These are phyloP conservation scores for Sebastiscus tertius DNA, from an alignment of 2,797 vertebrate genomes.

Conservation along the genomic window DNA sequence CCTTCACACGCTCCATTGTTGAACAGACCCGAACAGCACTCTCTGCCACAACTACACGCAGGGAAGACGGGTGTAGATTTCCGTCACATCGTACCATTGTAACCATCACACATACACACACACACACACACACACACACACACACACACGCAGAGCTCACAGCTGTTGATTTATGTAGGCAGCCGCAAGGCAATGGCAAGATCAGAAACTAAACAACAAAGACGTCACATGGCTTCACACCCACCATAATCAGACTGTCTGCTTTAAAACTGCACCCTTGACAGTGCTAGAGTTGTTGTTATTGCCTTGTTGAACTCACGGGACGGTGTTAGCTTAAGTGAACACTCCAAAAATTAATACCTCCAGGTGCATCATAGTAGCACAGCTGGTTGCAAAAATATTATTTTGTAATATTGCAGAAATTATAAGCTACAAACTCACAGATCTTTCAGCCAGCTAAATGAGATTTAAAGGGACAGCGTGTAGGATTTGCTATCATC, in stretches of 20 bases:
- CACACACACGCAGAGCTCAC: constrained; percentile 6
- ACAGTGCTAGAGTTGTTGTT: constrained; percentile 21
- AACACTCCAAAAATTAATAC: constrained; percentile 15
- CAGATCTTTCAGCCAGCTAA: neutral
- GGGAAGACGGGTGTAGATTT: constrained; percentile 29
- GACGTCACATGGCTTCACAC: constrained; percentile 23
- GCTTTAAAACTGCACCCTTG: constrained; percentile 17
- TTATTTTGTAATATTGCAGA: neutral
- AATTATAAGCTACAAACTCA: neutral
- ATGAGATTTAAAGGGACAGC: neutral
- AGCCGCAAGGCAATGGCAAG: constrained; percentile 28
- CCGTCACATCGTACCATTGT: constrained; percentile 29
- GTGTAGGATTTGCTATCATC: neutral
- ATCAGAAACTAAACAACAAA: constrained; percentile 52
- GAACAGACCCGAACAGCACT: constrained; percentile 42
- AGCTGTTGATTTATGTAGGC: constrained; percentile 40
- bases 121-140: neutral
- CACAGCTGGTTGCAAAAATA: neutral
- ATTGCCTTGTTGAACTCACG: constrained; percentile 28
- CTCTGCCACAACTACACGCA: constrained; percentile 19
- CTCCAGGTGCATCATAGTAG: constrained; percentile 2
- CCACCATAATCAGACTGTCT: constrained; percentile 30
- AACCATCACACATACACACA: neutral
- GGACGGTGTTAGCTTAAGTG: constrained; percentile 30
- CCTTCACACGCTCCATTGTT: constrained; percentile 17